phyloP scores from a whole-genome alignment of 2,113 vertebrate species.

The Neotragus pygmaeus region DNA sequence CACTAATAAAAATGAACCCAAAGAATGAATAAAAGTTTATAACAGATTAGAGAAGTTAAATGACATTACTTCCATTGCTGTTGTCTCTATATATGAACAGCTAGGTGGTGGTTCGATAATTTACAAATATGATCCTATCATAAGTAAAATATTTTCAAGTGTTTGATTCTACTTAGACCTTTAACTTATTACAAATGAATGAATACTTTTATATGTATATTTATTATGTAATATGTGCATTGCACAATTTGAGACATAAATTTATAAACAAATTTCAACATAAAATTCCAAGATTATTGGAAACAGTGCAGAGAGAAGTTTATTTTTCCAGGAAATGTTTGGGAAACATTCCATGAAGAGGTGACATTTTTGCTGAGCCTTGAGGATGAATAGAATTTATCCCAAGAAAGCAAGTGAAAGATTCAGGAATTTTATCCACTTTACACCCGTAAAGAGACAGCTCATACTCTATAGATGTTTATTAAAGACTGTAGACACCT shows the following conservation, averaged over 20 bases:
- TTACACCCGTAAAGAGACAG: not conserved
- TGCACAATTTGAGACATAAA: not conserved
- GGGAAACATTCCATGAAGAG: not conserved
- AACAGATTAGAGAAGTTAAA: not conserved
- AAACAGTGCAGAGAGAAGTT: not conserved
- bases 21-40: constrained; percentile 21
- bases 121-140: not conserved
- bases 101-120: not conserved
- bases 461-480: not conserved
- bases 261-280: constrained; percentile 1
- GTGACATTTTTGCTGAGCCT: not conserved
- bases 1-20: not conserved
- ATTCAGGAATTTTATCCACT: not conserved
- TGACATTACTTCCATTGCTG: not conserved
- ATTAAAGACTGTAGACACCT: not conserved
- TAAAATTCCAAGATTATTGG: not conserved
- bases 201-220: not conserved
- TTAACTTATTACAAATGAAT: constrained; percentile 21
- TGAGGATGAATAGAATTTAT: constrained; percentile 5
- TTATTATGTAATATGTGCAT: not conserved
- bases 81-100: not conserved
- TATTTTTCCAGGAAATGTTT: not conserved
- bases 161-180: constrained; percentile 14
- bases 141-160: constrained; percentile 18
- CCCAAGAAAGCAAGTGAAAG: not conserved